Evolutionary conservation across 2,888 invertebrate genomes (phyloP).

Genomic region (Atrina japonica): DNA sequence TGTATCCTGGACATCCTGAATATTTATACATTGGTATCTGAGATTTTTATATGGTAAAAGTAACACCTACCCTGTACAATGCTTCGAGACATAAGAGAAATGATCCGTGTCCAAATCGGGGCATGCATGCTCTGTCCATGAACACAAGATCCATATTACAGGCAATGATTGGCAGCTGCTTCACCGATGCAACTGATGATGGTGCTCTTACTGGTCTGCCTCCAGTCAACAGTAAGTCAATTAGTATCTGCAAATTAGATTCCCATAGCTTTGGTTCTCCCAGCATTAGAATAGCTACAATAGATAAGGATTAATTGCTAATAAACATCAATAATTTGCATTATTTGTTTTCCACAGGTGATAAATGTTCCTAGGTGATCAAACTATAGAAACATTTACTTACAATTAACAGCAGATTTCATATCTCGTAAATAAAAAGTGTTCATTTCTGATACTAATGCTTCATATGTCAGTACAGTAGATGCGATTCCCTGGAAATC

Average conservation of each 20-base stretch:
- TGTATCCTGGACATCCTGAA: no score
- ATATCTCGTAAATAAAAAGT: no score
- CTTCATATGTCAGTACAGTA: no score
- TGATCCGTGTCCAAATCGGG: slow-evolving; percentile 80
- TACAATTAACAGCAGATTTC: no score
- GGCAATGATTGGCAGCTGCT: slow-evolving; percentile 79
- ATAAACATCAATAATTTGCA: not conserved
- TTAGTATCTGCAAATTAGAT: slow-evolving; percentile 78
- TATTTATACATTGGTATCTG: no score
- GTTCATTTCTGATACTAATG: no score
- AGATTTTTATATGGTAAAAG: no score
- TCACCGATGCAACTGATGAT: slow-evolving; percentile 56
- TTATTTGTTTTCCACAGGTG: not conserved
- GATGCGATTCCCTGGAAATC: no score
- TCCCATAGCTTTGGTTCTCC: slow-evolving; percentile 80
- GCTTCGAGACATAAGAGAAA: slow-evolving; percentile 79
- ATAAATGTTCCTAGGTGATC: not conserved
- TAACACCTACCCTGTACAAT: slow-evolving; percentile 73
- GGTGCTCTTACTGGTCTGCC: slow-evolving; percentile 76
- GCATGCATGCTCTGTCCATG: slow-evolving; percentile 80
- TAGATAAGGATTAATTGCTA: slow-evolving; percentile 7
- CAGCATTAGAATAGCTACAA: slow-evolving; percentile 77
- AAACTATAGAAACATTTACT: not conserved
- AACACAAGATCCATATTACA: slow-evolving; percentile 81
- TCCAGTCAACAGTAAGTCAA: slow-evolving; percentile 78